Conservation (phyloP, 2,113 vertebrate species). For the Recurvirostra avosetta region DNA sequence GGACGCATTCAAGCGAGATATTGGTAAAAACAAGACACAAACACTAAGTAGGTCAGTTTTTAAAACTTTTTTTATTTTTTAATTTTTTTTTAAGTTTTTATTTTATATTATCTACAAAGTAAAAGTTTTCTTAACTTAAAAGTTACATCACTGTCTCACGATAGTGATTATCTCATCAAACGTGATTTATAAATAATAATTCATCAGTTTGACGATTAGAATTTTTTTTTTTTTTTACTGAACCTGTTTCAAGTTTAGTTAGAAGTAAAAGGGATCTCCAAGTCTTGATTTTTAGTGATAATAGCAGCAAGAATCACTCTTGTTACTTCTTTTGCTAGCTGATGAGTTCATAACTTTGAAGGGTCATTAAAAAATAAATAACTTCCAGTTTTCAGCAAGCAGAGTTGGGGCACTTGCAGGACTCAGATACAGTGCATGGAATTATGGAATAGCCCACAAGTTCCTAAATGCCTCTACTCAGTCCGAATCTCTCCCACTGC, state of each 20-base stretch:
- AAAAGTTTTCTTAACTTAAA: conserved; percentile 99
- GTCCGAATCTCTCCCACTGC: conserved; percentile 85
- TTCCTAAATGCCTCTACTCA: conserved; percentile 80
- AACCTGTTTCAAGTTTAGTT: conserved; percentile 88
- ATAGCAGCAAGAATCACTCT: conserved; percentile 96
- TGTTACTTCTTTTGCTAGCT: conserved; percentile 94
- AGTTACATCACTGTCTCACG: conserved; percentile 92
- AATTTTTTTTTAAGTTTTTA: conserved; percentile 91
- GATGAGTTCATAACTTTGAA: conserved; percentile 91
- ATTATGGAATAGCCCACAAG: conserved; percentile 78
- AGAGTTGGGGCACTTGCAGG: conserved; percentile 82
- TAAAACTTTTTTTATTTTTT: conserved; percentile 99
- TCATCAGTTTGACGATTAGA: conserved; percentile 87
- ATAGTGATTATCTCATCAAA: conserved; percentile 88
- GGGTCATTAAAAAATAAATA: conserved; percentile 95
- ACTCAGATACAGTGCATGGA: conserved; percentile 75
- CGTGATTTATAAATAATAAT: conserved; percentile 98
- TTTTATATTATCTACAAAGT: conserved; percentile 99
- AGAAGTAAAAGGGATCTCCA: conserved; percentile 82
- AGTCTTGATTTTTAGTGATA: conserved; percentile 90
- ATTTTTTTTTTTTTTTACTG: conserved; percentile 80
- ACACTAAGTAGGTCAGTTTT: conserved; percentile 85
- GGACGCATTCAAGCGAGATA: accelerated
- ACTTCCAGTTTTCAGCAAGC: conserved; percentile 95
- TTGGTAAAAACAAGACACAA: conserved; percentile 41